Conservation (phyloP, 2,113 vertebrate species). For the Nannospalax galili region DNA sequence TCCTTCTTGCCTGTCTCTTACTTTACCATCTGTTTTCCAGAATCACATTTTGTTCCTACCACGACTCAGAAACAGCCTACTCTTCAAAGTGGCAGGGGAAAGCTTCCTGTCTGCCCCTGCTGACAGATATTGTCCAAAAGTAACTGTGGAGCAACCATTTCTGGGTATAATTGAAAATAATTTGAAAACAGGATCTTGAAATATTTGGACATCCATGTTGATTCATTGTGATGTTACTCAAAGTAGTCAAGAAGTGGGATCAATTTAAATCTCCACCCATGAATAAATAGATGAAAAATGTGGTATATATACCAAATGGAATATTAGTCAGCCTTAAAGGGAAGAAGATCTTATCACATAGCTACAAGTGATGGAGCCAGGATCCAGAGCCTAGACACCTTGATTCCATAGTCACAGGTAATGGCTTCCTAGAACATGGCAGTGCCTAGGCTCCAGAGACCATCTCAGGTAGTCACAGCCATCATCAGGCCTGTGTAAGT, state of each 20-base stretch:
- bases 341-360: not conserved
- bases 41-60: not conserved
- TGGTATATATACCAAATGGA: not conserved
- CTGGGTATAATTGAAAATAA: not conserved
- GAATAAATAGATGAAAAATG: not conserved
- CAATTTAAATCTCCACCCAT: not conserved
- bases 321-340: not conserved
- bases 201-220: not conserved
- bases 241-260: not conserved
- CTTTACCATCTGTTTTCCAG: not conserved
- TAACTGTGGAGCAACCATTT: not conserved
- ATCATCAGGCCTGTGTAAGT: not conserved
- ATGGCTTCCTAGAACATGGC: not conserved
- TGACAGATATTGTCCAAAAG: not conserved
- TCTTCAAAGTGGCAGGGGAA: not conserved
- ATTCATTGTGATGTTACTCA: not conserved
- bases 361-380: not conserved
- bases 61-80: not conserved
- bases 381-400: not conserved
- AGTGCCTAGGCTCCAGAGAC: not conserved
- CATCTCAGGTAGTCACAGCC: not conserved
- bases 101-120: not conserved
- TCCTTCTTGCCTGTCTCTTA: not conserved
- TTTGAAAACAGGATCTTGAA: not conserved
- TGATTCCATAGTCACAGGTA: not conserved